Evolutionary conservation across 2,888 invertebrate genomes (phyloP).

Genomic region (Apantesis nais): DNA sequence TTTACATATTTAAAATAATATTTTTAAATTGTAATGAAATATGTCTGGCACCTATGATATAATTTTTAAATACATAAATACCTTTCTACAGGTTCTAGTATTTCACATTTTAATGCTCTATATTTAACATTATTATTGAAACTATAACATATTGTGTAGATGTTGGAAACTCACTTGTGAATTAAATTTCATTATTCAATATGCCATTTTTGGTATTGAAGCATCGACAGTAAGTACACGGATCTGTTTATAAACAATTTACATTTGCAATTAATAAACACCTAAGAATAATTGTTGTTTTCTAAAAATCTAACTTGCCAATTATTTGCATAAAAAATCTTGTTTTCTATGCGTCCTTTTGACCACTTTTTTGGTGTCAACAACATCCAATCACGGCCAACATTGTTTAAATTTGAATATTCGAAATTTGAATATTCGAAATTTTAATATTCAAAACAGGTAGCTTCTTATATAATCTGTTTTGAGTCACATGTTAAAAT

Average conservation of each 20-base stretch:
- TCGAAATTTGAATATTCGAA: constrained; percentile 20
- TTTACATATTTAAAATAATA: too few species aligned
- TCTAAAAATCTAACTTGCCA: neutral
- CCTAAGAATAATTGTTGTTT: neutral
- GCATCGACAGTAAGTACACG: neutral
- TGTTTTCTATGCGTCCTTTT: constrained; percentile 26
- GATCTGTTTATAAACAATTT: neutral
- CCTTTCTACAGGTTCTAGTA: too few species aligned
- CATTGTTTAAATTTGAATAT: constrained; percentile 29
- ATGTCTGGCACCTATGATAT: too few species aligned
- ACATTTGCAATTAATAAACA: neutral
- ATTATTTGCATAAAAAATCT: constrained; percentile 23
- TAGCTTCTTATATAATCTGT: constrained; percentile 21
- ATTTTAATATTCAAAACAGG: constrained; percentile 32
- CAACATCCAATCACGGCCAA: constrained; percentile 22
- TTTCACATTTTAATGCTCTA: too few species aligned
- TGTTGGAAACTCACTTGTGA: too few species aligned
- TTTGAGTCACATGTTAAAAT: constrained; percentile 38
- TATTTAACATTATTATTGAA: too few species aligned
- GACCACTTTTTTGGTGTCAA: constrained; percentile 19
- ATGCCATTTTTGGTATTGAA: too few species aligned
- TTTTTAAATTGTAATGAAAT: too few species aligned
- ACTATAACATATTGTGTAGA: too few species aligned
- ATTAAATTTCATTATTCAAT: too few species aligned
- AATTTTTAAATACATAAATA: too few species aligned